These are phyloP conservation scores for Anguilla anguilla DNA, from an alignment of 2,797 vertebrate genomes.

Conservation along the genomic window DNA sequence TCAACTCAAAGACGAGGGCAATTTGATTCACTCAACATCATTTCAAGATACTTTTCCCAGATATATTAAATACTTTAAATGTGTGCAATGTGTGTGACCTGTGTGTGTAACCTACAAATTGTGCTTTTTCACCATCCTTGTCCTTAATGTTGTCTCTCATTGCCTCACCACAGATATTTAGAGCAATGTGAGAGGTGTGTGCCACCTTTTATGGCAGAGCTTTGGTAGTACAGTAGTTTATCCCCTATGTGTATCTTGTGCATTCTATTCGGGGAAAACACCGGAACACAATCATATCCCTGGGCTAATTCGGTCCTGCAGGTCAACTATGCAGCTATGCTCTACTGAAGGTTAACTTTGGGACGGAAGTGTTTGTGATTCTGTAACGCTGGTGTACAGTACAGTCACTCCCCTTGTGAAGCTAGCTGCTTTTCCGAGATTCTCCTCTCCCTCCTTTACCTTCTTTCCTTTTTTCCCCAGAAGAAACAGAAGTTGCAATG, in stretches of 20 bases:
- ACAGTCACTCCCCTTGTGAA: constrained; percentile 60
- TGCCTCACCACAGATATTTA: background rate
- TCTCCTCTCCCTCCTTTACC: constrained; percentile 59
- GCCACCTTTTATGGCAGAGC: background rate
- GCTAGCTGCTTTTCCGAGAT: constrained; percentile 69
- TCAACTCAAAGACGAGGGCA: background rate
- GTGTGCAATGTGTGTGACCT: background rate
- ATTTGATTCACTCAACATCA: background rate
- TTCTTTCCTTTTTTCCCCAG: constrained; percentile 35
- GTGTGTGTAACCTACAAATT: background rate
- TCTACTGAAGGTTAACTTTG: constrained; percentile 76
- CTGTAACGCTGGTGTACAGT: constrained; percentile 64
- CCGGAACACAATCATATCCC: constrained; percentile 53
- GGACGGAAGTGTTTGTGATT: constrained; percentile 75
- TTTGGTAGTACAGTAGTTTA: background rate
- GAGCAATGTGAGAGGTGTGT: background rate
- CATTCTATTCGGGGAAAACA: constrained; percentile 68
- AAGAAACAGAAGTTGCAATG: constrained; percentile 70
- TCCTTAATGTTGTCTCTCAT: background rate
- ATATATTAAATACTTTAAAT: background rate
- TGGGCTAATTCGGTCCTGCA: constrained; percentile 67
- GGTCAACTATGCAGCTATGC: constrained; percentile 71
- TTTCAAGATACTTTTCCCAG: background rate
- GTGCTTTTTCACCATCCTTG: background rate
- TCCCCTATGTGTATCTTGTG: constrained; percentile 60